A percentile compares a stretch with the other conserved stretches of the same genome.
phyloP scores from a whole-genome alignment of 2,113 vertebrate species.

The Setophaga kirtlandii region DNA sequence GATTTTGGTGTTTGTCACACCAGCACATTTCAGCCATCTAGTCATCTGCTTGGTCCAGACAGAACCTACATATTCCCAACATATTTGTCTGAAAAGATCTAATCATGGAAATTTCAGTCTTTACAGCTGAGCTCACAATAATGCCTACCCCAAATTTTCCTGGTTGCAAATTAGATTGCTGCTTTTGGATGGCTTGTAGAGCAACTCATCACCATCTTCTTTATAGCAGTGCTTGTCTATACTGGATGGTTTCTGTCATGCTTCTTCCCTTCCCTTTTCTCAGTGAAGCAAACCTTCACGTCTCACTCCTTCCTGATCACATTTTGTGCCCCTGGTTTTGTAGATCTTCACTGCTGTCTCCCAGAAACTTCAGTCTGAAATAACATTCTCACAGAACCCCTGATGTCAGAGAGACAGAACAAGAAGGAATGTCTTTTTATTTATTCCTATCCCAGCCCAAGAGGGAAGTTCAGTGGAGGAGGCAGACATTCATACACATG shows the following conservation, averaged over 20 bases:
- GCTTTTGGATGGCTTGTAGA: neutral
- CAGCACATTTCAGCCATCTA: neutral
- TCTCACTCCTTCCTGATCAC: neutral
- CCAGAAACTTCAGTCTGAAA: neutral
- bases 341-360: neutral
- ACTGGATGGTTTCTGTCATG: neutral
- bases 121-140: neutral
- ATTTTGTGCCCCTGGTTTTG: neutral
- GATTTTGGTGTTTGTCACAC: neutral
- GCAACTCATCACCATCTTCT: neutral
- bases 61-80: neutral
- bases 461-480: neutral
- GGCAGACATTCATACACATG: rapidly evolving
- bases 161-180: neutral
- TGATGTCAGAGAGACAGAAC: neutral
- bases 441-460: neutral
- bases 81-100: neutral
- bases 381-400: neutral
- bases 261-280: neutral
- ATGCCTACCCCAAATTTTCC: neutral
- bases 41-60: neutral
- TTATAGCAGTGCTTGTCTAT: neutral
- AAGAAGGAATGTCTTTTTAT: neutral
- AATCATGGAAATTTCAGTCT: neutral
- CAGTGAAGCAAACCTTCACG: neutral